A percentile compares a stretch with the other conserved stretches of the same genome.
Conservation (phyloP, 2,113 vertebrate species). For the Eonycteris spelaea region DNA sequence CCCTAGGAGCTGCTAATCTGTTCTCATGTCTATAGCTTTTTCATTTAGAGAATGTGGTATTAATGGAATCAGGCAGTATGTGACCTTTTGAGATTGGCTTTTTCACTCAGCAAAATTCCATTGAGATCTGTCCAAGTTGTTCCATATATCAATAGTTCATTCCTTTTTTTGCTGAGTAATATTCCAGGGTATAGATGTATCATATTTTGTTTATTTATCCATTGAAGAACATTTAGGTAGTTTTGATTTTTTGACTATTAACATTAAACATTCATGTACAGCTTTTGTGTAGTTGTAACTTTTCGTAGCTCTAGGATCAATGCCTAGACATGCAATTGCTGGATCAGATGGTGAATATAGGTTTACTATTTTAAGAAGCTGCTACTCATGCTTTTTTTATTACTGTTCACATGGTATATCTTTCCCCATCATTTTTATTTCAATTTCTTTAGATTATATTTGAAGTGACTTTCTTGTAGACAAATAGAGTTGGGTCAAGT, state of each 20-base stretch:
- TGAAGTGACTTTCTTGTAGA: background rate
- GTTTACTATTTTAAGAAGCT: background rate
- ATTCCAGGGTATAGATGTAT: background rate
- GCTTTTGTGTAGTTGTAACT: background rate
- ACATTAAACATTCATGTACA: background rate
- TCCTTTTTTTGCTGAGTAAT: background rate
- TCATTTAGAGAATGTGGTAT: slow-evolving; percentile 2
- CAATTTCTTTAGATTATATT: background rate
- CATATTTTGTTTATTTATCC: slow-evolving; percentile 3
- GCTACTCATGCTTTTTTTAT: background rate
- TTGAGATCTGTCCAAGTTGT: background rate
- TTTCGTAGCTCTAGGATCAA: background rate
- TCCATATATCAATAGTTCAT: background rate
- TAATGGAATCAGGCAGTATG: background rate
- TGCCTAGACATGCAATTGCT: background rate
- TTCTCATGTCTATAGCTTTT: background rate
- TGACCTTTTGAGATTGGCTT: background rate
- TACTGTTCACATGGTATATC: background rate
- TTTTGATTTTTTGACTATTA: background rate
- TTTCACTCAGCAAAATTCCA: background rate
- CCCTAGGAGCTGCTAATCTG: background rate
- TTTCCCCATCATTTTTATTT: background rate
- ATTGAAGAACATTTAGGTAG: background rate
- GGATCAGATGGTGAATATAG: background rate
- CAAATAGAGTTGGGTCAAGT: background rate